Evolutionary conservation across 2,113 vertebrate species (phyloP).

Genomic region (Lanius ludovicianus): DNA sequence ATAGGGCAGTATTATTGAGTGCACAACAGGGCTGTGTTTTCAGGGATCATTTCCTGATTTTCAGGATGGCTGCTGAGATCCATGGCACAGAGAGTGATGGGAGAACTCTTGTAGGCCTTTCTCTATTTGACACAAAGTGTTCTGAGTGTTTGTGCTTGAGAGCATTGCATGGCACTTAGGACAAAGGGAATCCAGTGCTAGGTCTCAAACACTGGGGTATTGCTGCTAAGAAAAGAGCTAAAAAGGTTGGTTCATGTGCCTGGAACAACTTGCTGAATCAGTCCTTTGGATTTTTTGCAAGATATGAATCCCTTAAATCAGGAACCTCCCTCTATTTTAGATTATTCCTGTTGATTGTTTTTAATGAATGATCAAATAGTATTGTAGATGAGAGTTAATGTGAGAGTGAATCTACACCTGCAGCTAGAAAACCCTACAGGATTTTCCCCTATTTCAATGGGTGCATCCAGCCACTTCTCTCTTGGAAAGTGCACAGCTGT

Average conservation of each 20-base stretch:
- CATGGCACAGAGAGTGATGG: not conserved
- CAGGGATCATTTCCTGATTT: not conserved
- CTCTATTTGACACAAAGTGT: not conserved
- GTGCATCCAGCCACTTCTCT: not conserved
- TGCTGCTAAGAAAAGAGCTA: not conserved
- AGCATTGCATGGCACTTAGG: not conserved
- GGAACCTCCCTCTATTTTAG: not conserved
- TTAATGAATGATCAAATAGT: slow-evolving; percentile 25
- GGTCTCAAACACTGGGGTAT: not conserved
- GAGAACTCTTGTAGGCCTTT: not conserved
- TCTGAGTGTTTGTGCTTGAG: not conserved
- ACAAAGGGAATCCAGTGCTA: not conserved
- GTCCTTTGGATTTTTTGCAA: not conserved
- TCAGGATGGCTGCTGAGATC: not conserved
- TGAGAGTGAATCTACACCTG: slow-evolving; percentile 16
- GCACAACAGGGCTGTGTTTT: not conserved
- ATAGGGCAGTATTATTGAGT: not conserved
- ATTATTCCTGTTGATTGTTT: slow-evolving; percentile 39
- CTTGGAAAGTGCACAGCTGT: not conserved
- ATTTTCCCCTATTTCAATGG: not conserved
- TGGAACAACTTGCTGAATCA: slow-evolving; percentile 36
- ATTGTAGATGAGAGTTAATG: slow-evolving; percentile 9
- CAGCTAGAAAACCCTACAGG: not conserved
- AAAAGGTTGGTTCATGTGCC: slow-evolving; percentile 1
- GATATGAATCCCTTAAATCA: not conserved